Evolutionary conservation across 2,113 vertebrate genomes (phyloP).

Genomic region (Pseudorasbora parva): DNA sequence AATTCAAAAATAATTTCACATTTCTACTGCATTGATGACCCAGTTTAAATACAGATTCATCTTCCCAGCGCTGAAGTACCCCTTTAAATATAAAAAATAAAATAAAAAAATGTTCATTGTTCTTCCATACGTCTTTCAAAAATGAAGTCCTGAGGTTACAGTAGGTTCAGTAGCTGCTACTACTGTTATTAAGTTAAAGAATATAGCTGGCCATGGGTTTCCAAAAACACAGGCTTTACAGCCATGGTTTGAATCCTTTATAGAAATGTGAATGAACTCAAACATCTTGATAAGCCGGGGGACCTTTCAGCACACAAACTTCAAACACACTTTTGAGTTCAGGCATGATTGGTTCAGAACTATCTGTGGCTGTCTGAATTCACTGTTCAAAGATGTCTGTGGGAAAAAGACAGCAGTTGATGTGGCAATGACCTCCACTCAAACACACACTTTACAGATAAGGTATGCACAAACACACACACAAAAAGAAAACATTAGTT

Average conservation of each 20-base stretch:
- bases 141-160: neutral
- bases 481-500: conserved; percentile 13
- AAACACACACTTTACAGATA: conserved; percentile 11
- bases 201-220: neutral
- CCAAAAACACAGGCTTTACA: conserved; percentile 2
- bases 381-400: conserved; percentile 44
- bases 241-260: conserved; percentile 4
- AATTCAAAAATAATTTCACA: no score
- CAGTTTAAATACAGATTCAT: no score
- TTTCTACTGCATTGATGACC: no score
- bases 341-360: conserved; percentile 50
- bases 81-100: neutral
- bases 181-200: neutral
- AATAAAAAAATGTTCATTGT: neutral
- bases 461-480: conserved; percentile 17
- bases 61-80: no score
- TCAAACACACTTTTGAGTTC: conserved; percentile 43
- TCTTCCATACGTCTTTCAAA: neutral
- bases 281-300: neutral
- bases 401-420: conserved; percentile 48
- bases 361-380: conserved; percentile 51
- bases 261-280: conserved; percentile 52
- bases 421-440: conserved; percentile 28
- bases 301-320: conserved; percentile 31
- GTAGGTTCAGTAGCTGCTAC: neutral